Evolutionary conservation across 2,113 vertebrate species (phyloP).

Genomic region (Equus quagga): DNA sequence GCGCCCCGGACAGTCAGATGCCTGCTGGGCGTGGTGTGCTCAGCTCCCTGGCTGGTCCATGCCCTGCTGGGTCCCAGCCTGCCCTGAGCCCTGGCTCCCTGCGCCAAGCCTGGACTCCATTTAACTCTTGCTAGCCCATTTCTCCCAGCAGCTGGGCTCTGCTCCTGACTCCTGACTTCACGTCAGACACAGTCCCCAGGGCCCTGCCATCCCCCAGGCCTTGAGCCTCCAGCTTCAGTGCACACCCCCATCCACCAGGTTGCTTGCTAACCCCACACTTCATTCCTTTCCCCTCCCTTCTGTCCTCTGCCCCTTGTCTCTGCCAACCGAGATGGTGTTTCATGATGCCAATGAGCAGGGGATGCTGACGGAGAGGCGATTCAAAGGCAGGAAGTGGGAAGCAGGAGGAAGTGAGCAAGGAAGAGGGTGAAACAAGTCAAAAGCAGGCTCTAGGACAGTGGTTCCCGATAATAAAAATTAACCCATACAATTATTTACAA

Average conservation of each 20-base stretch:
- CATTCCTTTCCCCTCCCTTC: background rate
- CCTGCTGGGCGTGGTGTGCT: background rate
- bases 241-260: rapidly evolving
- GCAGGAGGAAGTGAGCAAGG: background rate
- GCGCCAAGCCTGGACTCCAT: background rate
- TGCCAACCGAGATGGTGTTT: background rate
- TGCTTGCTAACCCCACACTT: background rate
- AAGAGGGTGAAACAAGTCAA: background rate
- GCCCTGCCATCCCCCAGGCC: background rate
- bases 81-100: background rate
- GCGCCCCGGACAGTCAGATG: background rate
- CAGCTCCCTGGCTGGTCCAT: background rate
- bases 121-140: background rate
- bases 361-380: background rate
- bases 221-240: background rate
- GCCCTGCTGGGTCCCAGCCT: background rate
- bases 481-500: background rate
- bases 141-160: background rate
- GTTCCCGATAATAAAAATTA: background rate
- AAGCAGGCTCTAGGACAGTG: background rate
- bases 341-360: background rate
- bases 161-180: background rate
- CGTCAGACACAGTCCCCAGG: background rate
- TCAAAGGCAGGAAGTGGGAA: background rate
- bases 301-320: background rate